phyloP scores from a whole-genome alignment of 2,113 vertebrate species.

The Hypanus sabinus region DNA sequence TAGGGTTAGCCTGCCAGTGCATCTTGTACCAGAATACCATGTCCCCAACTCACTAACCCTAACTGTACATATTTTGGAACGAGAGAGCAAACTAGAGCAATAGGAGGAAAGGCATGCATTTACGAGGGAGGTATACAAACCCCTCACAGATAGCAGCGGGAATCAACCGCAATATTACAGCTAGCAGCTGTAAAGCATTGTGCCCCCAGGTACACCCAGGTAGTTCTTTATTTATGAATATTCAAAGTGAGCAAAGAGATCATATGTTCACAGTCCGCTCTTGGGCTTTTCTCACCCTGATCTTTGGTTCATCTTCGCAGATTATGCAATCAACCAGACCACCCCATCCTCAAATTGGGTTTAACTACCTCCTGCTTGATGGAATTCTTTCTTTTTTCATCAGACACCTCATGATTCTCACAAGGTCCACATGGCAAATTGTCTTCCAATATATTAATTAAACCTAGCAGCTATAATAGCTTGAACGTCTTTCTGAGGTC shows the following conservation, averaged over 20 bases:
- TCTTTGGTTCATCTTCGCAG: not conserved
- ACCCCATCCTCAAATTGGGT: not conserved
- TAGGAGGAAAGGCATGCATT: too few species aligned
- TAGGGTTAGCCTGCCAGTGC: too few species aligned
- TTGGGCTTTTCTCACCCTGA: not conserved
- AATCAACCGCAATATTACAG: too few species aligned
- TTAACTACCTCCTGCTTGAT: not conserved
- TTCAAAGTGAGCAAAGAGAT: not conserved
- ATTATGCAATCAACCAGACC: not conserved
- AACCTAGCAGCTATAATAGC: not conserved
- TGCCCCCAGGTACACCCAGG: not conserved
- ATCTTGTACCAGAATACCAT: too few species aligned
- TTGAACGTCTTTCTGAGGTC: not conserved
- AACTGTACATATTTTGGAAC: too few species aligned
- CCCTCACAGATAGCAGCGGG: too few species aligned
- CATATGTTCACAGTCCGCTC: not conserved
- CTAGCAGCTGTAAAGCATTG: too few species aligned
- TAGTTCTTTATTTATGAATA: not conserved
- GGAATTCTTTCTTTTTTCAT: not conserved
- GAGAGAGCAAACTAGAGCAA: too few species aligned
- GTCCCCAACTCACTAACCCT: too few species aligned
- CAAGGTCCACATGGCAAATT: not conserved
- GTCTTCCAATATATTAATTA: not conserved
- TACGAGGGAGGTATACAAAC: too few species aligned
- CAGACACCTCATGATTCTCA: not conserved